Evolutionary conservation across 2,888 invertebrate genomes (phyloP), one percentile per base, ranked within the genome.

Genomic region (Phyllotreta cruciferae): DNA sequence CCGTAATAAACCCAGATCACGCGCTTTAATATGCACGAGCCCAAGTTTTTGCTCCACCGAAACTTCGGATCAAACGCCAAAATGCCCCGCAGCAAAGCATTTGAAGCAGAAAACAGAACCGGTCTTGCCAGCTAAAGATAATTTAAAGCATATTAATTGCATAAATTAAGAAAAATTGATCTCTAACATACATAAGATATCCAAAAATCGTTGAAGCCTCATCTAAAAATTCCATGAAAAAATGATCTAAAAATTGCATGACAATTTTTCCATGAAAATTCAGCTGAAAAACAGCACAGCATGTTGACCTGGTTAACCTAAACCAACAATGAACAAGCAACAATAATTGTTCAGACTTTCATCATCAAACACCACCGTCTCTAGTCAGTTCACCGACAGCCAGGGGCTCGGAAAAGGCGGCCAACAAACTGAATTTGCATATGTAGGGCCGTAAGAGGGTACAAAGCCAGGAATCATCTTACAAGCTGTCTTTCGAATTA

Each of bases 311-410:
- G 14, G 36, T 35, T 35, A 49, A 49, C 35, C 49, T 35, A 49
- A 49, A n/a, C 49, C 1, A 11, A 36, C 34, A 35, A 49, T 36
- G n/a, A 61, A 55, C 34, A 35, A 49, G 35, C 7, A 61, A 55
- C 61, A 55, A 61, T 54, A 61, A 55, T 61, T 61, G 61, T 55
- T 61, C 34, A 44, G 61, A 61, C 61, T 61, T 45, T 39, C 38
- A 61, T 41, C 55, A 42, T 60, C 44, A 49, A 58, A 55, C 63
- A 44, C 38, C 52, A 63, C 50, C 55, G 52, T 58, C 42, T 49
- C 49, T 47, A 58, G 50, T 63, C 54, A 47, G 58, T 50, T 50
- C 24, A 14, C 39, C 38, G 38, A 49, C 54, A 34, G 63, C 58
- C 42, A 35, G 60, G 54, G 45, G 63, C 54, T 14, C 55, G 41